Base-by-base conservation (phyloP, 1,140 invertebrate genomes). In the Paracyclopina nana region DNA sequence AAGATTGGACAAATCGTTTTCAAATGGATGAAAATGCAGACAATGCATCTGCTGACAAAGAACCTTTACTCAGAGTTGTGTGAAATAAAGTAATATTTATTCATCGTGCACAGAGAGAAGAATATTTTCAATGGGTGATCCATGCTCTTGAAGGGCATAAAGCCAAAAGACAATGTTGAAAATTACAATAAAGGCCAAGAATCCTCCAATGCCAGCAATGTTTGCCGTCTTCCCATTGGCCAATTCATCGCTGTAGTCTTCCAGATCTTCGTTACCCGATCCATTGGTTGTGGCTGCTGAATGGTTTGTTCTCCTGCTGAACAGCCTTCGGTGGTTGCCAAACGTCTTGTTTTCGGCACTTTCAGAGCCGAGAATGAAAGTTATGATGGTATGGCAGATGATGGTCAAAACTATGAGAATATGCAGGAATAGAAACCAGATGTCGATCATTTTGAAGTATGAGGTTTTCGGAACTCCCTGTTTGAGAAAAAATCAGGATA, bases 391-490 rank as follows among this genome's bases (percentile, higher is more conserved):
- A 14, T 54, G 53, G 30, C 31, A 54, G 44, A 54, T 41, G 29
- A 53, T 34, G 44, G 49, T 41, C 22, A 53, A 38, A 18, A 53
- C 45, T 9, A 40, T 53, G 18, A 53, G 25, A 1, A 49, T 22
- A 4, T 50, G 40, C 18, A 43, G 49, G 34, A 53, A 53, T 11
- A 53, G 40, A 4, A 53, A 30, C 42, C 45, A 51, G 12, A 51
- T n/a, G 40, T 51, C 49, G 31, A 51, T 42, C 16, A 51, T 42
- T 42, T 51, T 51, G 49, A 51, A 38, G 16, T 51, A 51, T 9
- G 49, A 53, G 12, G 51, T 53, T 16, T 50, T 53, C 6, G 50
- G 52, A 9, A 53, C 27, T 14, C 16, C 6, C 31, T 49, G 31
- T 20, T 16, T 11, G 31, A 20, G 24, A 14, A n/a, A 46, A 41